A percentile compares a stretch with the other conserved stretches of the same genome.
phyloP scores from a whole-genome alignment of 2,797 vertebrate genomes.

The Scolopax rusticola region DNA sequence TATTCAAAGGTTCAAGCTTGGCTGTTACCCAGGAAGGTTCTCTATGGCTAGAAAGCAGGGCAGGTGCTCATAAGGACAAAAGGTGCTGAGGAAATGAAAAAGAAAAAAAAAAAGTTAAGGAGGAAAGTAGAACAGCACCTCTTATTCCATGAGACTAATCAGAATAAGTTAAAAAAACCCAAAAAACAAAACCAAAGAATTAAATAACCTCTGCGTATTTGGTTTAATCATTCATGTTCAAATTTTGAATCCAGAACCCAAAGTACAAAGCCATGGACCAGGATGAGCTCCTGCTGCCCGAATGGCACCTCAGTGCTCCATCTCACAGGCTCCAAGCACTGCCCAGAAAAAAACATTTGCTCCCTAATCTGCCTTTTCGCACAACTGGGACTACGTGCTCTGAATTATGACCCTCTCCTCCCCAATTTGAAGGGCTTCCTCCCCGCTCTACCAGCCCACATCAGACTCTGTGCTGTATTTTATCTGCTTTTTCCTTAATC shows the following conservation, averaged over 20 bases:
- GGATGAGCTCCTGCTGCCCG: rapidly evolving
- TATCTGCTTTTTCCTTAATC: background rate
- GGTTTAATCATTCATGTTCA: background rate
- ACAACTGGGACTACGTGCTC: rapidly evolving
- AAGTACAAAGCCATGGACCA: rapidly evolving
- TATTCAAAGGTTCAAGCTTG: background rate
- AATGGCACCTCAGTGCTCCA: background rate
- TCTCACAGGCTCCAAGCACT: rapidly evolving
- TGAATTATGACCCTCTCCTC: background rate
- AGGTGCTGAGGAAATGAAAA: background rate
- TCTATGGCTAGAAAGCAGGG: background rate
- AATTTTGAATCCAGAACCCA: background rate
- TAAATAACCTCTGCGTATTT: background rate
- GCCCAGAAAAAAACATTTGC: background rate
- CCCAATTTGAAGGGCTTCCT: background rate
- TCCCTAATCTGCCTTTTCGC: background rate
- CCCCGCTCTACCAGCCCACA: background rate
- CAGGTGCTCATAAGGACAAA: background rate
- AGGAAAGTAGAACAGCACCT: background rate
- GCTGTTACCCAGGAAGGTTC: background rate
- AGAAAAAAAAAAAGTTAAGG: rapidly evolving
- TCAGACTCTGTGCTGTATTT: background rate
- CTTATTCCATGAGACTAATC: background rate
- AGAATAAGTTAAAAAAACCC: background rate
- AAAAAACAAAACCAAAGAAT: background rate